phyloP scores from a whole-genome alignment of 2,797 vertebrate species.

The Rhinichthys osculus region DNA sequence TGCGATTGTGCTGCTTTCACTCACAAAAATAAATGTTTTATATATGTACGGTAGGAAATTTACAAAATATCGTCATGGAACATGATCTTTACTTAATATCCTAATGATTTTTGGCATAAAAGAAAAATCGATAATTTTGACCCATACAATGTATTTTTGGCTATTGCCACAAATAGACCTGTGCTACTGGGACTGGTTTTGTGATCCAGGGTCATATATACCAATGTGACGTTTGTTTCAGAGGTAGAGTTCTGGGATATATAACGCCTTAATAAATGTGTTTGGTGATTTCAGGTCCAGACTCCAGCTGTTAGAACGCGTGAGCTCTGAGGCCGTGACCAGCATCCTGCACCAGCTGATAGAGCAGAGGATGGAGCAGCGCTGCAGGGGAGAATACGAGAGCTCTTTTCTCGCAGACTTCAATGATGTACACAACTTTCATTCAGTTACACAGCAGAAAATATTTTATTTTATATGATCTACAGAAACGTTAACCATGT shows the following conservation, averaged over 20 bases:
- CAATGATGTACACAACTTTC: constrained; percentile 82
- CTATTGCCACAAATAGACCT: too few relatives aligned
- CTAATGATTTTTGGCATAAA: too few relatives aligned
- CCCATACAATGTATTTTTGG: too few relatives aligned
- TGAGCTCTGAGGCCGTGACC: constrained; percentile 92
- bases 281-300: constrained; percentile 75
- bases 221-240: background rate
- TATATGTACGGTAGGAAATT: too few relatives aligned
- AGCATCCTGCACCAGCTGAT: constrained; percentile 92
- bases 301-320: constrained; percentile 90
- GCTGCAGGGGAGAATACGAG: constrained; percentile 93
- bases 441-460: background rate
- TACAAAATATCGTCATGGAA: too few relatives aligned
- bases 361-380: constrained; percentile 92
- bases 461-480: background rate
- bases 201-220: too few relatives aligned
- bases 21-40: too few relatives aligned
- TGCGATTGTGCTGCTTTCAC: too few relatives aligned
- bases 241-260: background rate
- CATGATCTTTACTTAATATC: too few relatives aligned
- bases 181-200: too few relatives aligned
- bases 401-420: constrained; percentile 92
- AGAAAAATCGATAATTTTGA: too few relatives aligned
- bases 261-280: background rate
- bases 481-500: background rate